Conservation (phyloP, 2,888 invertebrate genomes). For the Cerceris ruficornis region DNA sequence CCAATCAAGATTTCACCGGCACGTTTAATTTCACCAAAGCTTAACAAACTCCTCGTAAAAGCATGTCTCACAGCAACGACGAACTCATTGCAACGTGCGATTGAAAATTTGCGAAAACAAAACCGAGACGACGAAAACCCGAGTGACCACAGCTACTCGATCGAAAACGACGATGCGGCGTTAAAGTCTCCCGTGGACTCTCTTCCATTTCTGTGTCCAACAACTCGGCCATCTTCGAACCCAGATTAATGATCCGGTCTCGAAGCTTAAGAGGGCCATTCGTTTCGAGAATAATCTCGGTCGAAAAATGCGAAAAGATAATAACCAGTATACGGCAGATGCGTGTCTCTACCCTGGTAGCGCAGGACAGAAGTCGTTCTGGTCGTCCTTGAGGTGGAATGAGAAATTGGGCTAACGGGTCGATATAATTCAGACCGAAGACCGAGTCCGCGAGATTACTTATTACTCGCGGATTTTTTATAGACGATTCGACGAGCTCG, state of each 20-base stretch:
- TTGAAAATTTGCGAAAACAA: no score
- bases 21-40: no score
- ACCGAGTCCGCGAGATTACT: constrained; percentile 10
- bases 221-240: constrained; percentile 58
- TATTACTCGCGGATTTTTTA: constrained; percentile 5
- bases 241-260: constrained; percentile 65
- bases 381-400: constrained; percentile 64
- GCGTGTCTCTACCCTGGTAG: constrained; percentile 20
- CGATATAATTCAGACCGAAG: constrained; percentile 56
- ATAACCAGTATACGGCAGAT: constrained; percentile 44
- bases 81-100: no score
- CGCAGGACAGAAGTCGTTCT: constrained; percentile 38
- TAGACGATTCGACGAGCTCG: neutral
- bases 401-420: constrained; percentile 70
- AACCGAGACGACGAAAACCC: no score
- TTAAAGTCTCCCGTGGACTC: constrained; percentile 30
- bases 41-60: no score
- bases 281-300: constrained; percentile 65
- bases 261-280: constrained; percentile 63
- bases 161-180: constrained; percentile 24
- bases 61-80: no score
- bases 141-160: constrained; percentile 26
- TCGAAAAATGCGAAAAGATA: constrained; percentile 67
- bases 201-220: constrained; percentile 34
- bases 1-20: no score